Conservation (phyloP, 2,888 invertebrate species). For the Hetaerina titia region DNA sequence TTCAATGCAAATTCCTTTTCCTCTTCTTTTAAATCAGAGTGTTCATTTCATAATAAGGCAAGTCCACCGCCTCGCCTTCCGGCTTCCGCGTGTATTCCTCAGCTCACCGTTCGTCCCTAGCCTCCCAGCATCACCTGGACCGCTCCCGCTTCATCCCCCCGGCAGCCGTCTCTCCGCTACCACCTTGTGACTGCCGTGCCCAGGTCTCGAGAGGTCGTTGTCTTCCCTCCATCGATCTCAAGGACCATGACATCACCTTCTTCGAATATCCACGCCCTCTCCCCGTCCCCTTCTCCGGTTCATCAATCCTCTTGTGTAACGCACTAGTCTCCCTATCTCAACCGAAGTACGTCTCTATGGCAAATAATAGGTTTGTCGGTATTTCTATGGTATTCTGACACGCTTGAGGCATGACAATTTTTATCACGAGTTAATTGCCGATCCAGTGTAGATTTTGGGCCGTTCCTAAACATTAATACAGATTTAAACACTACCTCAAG, state of each 20-base stretch:
- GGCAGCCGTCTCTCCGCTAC: neutral
- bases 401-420: no score
- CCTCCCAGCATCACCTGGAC: neutral
- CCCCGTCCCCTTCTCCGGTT: neutral
- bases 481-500: no score
- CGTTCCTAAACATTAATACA: no score
- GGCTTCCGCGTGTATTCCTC: neutral
- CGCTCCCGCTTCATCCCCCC: neutral
- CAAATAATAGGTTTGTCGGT: no score
- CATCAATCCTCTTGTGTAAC: neutral
- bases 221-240: neutral
- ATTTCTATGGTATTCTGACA: no score
- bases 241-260: neutral
- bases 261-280: neutral
- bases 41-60: no score
- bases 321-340: neutral
- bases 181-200: neutral
- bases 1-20: neutral
- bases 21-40: neutral
- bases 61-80: no score
- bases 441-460: no score
- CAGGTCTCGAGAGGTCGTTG: conserved; percentile 7
- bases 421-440: no score
- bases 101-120: neutral
- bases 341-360: no score